Evolutionary conservation across 1,140 invertebrate species (phyloP), one percentile per base, ranked within the genome.

Genomic region (Pseudomyrmex dendroicus): DNA sequence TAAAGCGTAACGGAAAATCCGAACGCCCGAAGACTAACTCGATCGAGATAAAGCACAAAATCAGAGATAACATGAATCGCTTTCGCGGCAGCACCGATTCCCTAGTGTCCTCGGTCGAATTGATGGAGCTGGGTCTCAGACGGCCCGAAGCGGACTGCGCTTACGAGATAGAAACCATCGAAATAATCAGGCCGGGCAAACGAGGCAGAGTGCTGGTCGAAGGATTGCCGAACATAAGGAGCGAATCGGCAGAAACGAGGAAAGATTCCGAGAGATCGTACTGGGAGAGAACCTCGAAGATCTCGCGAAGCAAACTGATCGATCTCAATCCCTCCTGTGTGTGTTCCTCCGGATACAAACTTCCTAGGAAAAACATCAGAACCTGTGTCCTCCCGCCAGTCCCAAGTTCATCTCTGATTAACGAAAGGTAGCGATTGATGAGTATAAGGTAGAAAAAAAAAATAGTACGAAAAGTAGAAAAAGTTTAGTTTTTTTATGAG

Each of bases 1-100:
- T 25, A 25, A 25, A 35, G 7, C 52, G 25, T 17, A 1, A 64
- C 61, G n/a, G 10, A 25, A 44, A n/a, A 15, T 12, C 54, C 0
- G 57, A 77, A 5, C 72, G 35, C 2, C 20, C 57, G 10, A 20
- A 20, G 20, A 20, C 50, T 44, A 61, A 59, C 35, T 15, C n/a
- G 0, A 2, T 72, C 3, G 74, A 74, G 0, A 35, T 72, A 9
- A 77, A 76, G 9, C 77, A 56, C 17, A 61, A 25, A 25, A 85
- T 91, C 68, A 70, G 50, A 1, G 74, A 85, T 15, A 89, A 82
- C 12, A 89, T 89, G 87, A 84, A 88, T 46, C 48, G 86, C n/a
- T 73, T 92, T 61, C 87, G 90, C 1, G 85, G 82, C 1, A 91
- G 89, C 13, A 92, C 87, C 0, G 88, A 92, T 17, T 87, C 87